Evolutionary conservation across 2,113 vertebrate genomes (phyloP).

Genomic region (Zapus hudsonius): DNA sequence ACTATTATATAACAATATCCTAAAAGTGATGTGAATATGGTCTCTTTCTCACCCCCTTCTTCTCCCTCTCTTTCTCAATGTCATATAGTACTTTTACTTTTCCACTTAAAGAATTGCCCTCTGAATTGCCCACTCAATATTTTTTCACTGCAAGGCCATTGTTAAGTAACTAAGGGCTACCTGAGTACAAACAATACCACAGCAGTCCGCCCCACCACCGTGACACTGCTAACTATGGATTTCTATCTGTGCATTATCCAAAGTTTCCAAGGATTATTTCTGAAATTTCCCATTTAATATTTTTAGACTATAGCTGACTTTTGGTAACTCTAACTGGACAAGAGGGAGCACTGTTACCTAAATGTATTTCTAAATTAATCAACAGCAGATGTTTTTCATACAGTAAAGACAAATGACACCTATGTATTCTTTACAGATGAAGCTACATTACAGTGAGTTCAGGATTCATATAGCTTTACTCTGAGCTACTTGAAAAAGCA

Average conservation of each 20-base stretch:
- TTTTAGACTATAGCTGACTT: background rate
- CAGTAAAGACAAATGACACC: background rate
- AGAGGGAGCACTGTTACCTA: background rate
- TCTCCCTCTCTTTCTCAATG: background rate
- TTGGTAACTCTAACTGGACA: background rate
- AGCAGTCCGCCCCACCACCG: background rate
- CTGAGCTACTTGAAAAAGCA: conserved; percentile 42
- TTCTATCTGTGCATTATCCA: background rate
- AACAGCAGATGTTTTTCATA: background rate
- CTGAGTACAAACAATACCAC: background rate
- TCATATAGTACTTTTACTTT: background rate
- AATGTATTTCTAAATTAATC: conserved; percentile 29
- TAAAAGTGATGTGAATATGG: background rate
- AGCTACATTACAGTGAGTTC: background rate
- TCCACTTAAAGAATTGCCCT: background rate
- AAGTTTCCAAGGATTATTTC: background rate
- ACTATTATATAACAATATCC: too few relatives aligned
- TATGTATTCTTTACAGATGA: conserved; percentile 6
- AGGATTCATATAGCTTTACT: conserved; percentile 22
- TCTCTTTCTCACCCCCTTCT: background rate
- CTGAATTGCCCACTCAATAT: background rate
- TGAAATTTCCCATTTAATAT: background rate
- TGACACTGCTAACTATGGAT: background rate
- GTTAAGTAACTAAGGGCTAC: background rate
- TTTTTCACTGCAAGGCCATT: background rate